Conservation (phyloP, 2,113 vertebrate genomes). For the Epinephelus cyanopodus region DNA sequence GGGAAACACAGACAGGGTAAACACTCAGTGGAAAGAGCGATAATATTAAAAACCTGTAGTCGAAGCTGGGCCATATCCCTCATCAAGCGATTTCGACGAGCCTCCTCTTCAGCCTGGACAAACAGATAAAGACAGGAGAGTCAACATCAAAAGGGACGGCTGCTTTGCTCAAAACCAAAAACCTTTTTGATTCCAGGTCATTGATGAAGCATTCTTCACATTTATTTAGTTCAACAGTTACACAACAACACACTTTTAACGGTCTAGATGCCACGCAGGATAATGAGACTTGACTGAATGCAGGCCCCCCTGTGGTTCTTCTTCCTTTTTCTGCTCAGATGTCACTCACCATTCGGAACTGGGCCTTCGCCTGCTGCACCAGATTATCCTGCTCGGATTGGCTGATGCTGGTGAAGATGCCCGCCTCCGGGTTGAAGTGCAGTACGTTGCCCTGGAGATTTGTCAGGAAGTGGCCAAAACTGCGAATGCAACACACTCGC, state of each 20-base stretch:
- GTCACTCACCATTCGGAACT: slow-evolving; percentile 95
- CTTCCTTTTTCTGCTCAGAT: neutral
- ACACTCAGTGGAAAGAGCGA: neutral
- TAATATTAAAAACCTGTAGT: slow-evolving; percentile 87
- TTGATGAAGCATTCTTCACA: neutral
- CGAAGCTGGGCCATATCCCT: slow-evolving; percentile 98
- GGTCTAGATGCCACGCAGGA: neutral
- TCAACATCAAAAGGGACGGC: neutral
- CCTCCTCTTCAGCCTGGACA: slow-evolving; percentile 94
- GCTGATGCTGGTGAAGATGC: slow-evolving; percentile 95
- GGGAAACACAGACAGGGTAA: neutral
- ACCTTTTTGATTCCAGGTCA: neutral
- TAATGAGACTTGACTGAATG: neutral
- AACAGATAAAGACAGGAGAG: neutral
- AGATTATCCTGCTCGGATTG: slow-evolving; percentile 91
- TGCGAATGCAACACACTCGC: slow-evolving; percentile 93
- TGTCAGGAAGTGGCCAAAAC: slow-evolving; percentile 96
- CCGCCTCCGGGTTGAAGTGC: slow-evolving; percentile 94
- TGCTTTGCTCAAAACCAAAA: neutral
- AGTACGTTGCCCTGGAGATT: slow-evolving; percentile 94
- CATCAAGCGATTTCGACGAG: slow-evolving; percentile 95
- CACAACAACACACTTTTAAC: neutral
- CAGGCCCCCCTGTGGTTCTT: neutral
- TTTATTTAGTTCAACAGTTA: slow-evolving; percentile 11
- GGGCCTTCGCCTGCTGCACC: slow-evolving; percentile 95